phyloP scores from a whole-genome alignment of 2,888 invertebrate genomes.

The Drosophila paramelanica region DNA sequence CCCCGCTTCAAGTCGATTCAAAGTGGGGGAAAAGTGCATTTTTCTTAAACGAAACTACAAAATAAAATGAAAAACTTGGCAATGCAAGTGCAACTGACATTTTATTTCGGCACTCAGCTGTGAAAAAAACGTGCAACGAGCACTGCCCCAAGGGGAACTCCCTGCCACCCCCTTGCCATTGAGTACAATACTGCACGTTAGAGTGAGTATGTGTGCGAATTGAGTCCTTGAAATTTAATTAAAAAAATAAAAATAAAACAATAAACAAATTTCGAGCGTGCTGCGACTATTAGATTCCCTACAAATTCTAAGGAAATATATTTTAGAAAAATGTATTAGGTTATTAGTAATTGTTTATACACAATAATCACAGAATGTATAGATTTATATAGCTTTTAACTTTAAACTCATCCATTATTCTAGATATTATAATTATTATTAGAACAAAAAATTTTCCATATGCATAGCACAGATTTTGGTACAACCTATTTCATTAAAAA shows the following conservation, averaged over 20 bases:
- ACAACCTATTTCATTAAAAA: not conserved
- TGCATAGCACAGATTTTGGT: not conserved
- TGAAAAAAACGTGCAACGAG: conserved; percentile 26
- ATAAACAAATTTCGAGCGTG: not conserved
- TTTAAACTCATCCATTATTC: too few species aligned
- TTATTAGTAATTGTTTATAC: too few species aligned
- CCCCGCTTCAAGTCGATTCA: conserved; percentile 9
- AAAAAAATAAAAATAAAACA: conserved; percentile 23
- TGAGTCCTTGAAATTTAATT: conserved; percentile 51
- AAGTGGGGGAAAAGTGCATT: conserved; percentile 22
- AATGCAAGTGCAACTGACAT: conserved; percentile 39
- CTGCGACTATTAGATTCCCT: conserved; percentile 1
- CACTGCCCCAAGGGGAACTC: conserved; percentile 1
- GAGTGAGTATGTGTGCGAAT: conserved; percentile 1
- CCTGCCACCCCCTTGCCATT: not conserved
- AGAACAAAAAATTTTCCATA: not conserved
- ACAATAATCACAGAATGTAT: too few species aligned
- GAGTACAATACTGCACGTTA: conserved; percentile 35
- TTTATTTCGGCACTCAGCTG: conserved; percentile 21
- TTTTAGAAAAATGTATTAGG: too few species aligned
- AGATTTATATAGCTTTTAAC: too few species aligned
- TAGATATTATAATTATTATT: too few species aligned
- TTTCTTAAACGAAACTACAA: conserved; percentile 18
- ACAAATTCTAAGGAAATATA: not conserved
- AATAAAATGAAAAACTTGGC: conserved; percentile 46